Conservation (phyloP, 1,140 invertebrate genomes). For the Meloidogyne floridensis region DNA sequence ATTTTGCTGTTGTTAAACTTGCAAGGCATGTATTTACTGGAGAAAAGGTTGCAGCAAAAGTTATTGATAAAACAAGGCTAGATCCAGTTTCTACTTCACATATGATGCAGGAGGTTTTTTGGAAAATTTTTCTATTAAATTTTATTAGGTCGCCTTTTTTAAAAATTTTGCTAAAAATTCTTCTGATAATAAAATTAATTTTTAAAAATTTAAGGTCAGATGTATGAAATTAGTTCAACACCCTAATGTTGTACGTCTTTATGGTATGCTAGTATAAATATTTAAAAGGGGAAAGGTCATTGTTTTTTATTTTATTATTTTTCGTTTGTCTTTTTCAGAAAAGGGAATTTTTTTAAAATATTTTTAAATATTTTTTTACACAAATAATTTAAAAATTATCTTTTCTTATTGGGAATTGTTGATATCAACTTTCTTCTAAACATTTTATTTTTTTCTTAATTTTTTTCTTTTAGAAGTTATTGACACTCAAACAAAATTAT, state of each 20-base stretch:
- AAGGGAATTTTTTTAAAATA: no score
- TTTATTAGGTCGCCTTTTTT: neutral
- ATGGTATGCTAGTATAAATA: slow-evolving; percentile 67
- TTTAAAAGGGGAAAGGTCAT: no score
- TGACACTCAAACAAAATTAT: slow-evolving; percentile 79
- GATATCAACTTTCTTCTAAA: no score
- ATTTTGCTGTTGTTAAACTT: slow-evolving; percentile 98
- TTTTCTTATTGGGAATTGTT: no score
- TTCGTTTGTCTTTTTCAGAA: no score
- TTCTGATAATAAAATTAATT: slow-evolving; percentile 1
- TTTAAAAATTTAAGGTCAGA: slow-evolving; percentile 70
- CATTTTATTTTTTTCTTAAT: neutral
- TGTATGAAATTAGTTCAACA: slow-evolving; percentile 99
- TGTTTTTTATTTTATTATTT: no score
- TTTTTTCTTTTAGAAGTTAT: slow-evolving; percentile 81
- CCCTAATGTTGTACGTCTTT: slow-evolving; percentile 92
- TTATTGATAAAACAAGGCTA: slow-evolving; percentile 96
- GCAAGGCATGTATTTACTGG: slow-evolving; percentile 98
- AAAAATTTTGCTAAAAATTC: neutral
- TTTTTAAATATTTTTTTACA: no score
- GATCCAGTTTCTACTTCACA: slow-evolving; percentile 93
- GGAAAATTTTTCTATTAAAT: neutral
- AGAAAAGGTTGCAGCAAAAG: slow-evolving; percentile 84
- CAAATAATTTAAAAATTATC: no score
- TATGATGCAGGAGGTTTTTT: slow-evolving; percentile 81